Conservation (phyloP, 2,113 vertebrate species). For the Callospermophilus lateralis region DNA sequence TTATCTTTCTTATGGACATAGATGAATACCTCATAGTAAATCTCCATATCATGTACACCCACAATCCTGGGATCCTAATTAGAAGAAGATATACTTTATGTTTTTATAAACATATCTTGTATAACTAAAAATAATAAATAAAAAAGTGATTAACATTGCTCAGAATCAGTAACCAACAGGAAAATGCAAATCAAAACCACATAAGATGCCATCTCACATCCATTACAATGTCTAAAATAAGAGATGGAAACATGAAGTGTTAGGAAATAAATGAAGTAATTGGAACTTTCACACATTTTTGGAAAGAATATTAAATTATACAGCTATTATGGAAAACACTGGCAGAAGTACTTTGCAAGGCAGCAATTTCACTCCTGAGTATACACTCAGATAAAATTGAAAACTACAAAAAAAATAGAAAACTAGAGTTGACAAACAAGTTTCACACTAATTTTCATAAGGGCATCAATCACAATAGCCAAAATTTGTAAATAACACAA, state of each 20-base stretch:
- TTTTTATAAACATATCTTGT: no score
- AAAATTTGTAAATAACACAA: neutral
- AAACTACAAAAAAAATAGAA: no score
- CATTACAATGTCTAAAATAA: neutral
- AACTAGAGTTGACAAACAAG: neutral
- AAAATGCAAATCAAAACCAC: no score
- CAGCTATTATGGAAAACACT: neutral
- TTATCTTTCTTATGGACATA: no score
- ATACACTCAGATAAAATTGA: neutral
- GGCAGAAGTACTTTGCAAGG: neutral
- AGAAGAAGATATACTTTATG: no score
- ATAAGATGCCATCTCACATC: no score
- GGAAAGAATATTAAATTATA: neutral
- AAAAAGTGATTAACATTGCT: no score
- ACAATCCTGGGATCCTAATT: no score
- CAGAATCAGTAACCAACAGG: no score
- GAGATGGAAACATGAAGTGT: neutral
- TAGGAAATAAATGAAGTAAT: neutral
- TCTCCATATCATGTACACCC: no score
- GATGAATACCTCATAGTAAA: no score
- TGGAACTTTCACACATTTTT: neutral
- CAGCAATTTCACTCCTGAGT: neutral
- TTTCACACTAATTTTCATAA: neutral
- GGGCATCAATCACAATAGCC: neutral
- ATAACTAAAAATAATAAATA: no score